Percentiles rank a stretch among this genome's conserved stretches.
These are phyloP conservation scores for Scaptomyza reducta DNA, from an alignment of 2,888 invertebrate genomes.

Conservation along the genomic window DNA sequence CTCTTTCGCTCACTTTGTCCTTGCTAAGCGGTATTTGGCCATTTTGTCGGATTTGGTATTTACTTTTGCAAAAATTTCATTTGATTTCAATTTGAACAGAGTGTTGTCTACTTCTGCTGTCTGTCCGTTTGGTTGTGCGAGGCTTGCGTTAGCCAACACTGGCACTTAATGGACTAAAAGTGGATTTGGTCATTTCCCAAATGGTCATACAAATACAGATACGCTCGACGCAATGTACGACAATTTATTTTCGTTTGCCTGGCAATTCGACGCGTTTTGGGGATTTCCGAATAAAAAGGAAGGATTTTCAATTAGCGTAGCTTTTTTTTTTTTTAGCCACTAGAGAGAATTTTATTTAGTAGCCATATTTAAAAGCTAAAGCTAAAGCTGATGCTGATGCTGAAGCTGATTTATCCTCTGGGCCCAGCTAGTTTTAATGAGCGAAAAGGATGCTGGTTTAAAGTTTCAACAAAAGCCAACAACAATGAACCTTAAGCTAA, in stretches of 20 bases:
- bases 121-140: not conserved
- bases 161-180: constrained; percentile 72
- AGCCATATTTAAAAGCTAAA: constrained; percentile 50
- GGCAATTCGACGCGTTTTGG: constrained; percentile 48
- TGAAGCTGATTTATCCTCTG: constrained; percentile 53
- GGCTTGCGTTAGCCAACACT: constrained; percentile 28
- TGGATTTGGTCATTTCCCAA: constrained; percentile 69
- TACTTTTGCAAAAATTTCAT: constrained; percentile 36
- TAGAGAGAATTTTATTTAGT: constrained; percentile 49
- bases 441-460: constrained; percentile 26
- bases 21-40: constrained; percentile 22
- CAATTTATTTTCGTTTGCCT: constrained; percentile 59
- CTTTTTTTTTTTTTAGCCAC: constrained; percentile 5
- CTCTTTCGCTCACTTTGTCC: not conserved
- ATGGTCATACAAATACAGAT: constrained; percentile 4
- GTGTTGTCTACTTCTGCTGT: constrained; percentile 1
- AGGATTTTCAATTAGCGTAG: constrained; percentile 72
- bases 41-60: constrained; percentile 35
- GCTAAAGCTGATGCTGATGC: constrained; percentile 19
- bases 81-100: constrained; percentile 42
- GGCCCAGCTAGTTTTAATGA: constrained; percentile 37
- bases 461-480: constrained; percentile 28
- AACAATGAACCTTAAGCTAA: constrained; percentile 58
- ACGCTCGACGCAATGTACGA: constrained; percentile 12
- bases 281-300: constrained; percentile 62